Percentiles rank a stretch among this genome's conserved stretches.
Evolutionary conservation across 2,797 vertebrate genomes (phyloP).

Genomic region (Pipistrellus pygmaeus): DNA sequence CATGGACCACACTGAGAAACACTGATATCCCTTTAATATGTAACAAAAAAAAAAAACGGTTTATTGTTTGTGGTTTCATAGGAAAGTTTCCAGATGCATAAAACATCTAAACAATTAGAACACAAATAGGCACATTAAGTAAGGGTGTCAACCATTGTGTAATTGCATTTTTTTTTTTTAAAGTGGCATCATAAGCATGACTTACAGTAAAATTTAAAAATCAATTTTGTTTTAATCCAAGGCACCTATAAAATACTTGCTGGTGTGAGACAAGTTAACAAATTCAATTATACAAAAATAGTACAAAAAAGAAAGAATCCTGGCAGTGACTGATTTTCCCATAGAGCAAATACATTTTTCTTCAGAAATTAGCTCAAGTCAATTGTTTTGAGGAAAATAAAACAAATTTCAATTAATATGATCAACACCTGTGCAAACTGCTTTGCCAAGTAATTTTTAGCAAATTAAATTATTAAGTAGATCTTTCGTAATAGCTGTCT

Average conservation of each 20-base stretch:
- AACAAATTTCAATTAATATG: background rate
- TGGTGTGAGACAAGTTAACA: conserved; percentile 85
- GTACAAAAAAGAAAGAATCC: conserved; percentile 63
- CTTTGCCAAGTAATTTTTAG: background rate
- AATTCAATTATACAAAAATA: conserved; percentile 67
- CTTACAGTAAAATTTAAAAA: conserved; percentile 61
- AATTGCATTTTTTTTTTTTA: conserved; percentile 47
- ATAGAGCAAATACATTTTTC: conserved; percentile 47
- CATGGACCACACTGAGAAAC: conserved; percentile 27
- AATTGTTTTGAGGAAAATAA: conserved; percentile 57
- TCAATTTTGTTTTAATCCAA: conserved; percentile 81
- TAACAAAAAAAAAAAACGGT: conserved; percentile 20
- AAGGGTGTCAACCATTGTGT: background rate
- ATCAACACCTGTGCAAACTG: background rate
- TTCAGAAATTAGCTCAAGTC: conserved; percentile 57
- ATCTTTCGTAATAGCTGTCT: background rate
- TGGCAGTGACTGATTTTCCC: conserved; percentile 74
- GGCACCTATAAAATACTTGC: conserved; percentile 88
- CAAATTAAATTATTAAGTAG: background rate
- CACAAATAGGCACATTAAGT: conserved; percentile 6
- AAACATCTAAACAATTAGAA: conserved; percentile 55
- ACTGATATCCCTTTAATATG: background rate
- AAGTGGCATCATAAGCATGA: conserved; percentile 64
- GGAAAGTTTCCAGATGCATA: conserved; percentile 51
- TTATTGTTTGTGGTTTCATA: conserved; percentile 12